Conservation (phyloP, 37 sponge, comb jelly and placozoan genomes). For the Axinella damicornis region DNA sequence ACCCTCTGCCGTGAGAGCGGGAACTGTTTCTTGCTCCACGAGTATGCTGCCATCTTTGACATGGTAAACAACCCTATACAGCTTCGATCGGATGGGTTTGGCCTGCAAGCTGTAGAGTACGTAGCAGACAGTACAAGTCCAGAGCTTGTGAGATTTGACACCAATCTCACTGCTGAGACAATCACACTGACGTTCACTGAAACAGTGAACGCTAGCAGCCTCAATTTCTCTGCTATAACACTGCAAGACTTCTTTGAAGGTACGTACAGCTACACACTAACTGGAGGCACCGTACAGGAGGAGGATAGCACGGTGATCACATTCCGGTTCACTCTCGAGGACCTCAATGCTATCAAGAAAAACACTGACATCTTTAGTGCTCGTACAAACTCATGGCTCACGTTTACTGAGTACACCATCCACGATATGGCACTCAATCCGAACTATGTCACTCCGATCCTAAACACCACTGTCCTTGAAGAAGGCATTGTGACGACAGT, state of each 20-base stretch:
- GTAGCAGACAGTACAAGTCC: slow-evolving; percentile 79
- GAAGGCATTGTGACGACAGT: slow-evolving; percentile 69
- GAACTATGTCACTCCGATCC: slow-evolving; percentile 69
- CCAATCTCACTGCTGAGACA: slow-evolving; percentile 78
- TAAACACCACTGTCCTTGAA: slow-evolving; percentile 42
- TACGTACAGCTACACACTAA: slow-evolving; percentile 76
- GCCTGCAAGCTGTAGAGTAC: slow-evolving; percentile 45
- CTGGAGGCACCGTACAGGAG: slow-evolving; percentile 51
- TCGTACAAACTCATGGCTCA: slow-evolving; percentile 84
- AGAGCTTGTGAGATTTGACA: slow-evolving; percentile 65
- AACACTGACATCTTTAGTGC: slow-evolving; percentile 79
- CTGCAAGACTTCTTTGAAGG: slow-evolving; percentile 95
- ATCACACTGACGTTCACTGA: slow-evolving; percentile 83
- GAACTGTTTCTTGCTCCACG: slow-evolving; percentile 74
- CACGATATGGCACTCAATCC: slow-evolving; percentile 86
- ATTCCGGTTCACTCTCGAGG: slow-evolving; percentile 74
- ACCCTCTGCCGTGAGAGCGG: slow-evolving; percentile 69
- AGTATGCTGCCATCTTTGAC: slow-evolving; percentile 63
- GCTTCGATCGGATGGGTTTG: slow-evolving; percentile 36
- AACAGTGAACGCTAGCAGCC: slow-evolving; percentile 87
- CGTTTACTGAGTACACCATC: slow-evolving; percentile 81
- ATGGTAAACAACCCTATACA: slow-evolving; percentile 79
- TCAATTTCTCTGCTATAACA: slow-evolving; percentile 83
- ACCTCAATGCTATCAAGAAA: slow-evolving; percentile 89
- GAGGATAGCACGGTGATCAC: slow-evolving; percentile 76